A percentile compares a stretch with the other conserved stretches of the same genome.
Conservation (phyloP, 2,888 invertebrate genomes). For the Dione vanillae region DNA sequence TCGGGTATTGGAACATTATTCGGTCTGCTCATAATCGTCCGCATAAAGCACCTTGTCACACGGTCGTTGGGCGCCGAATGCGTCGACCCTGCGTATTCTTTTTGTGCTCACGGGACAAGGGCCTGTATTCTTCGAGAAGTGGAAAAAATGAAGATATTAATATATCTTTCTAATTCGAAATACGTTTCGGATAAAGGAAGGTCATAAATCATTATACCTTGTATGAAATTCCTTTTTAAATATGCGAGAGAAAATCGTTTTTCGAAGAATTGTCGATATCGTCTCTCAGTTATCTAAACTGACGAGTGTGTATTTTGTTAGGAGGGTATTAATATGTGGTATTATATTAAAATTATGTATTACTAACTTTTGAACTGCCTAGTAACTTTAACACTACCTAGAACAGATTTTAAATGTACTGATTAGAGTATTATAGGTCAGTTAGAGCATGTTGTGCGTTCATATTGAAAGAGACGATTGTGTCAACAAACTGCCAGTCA, state of each 20-base stretch:
- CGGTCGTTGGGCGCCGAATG: slow-evolving; percentile 83
- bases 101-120: slow-evolving; percentile 74
- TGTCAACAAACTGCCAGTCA: slow-evolving; percentile 72
- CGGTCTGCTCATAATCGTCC: slow-evolving; percentile 82
- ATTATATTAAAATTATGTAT: background rate
- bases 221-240: slow-evolving; percentile 73
- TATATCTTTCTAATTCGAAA: slow-evolving; percentile 84
- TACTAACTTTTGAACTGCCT: background rate
- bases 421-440: slow-evolving; percentile 56
- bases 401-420: slow-evolving; percentile 53
- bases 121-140: slow-evolving; percentile 80
- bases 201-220: slow-evolving; percentile 79
- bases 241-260: slow-evolving; percentile 71
- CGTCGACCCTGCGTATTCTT: slow-evolving; percentile 77
- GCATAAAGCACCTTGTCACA: slow-evolving; percentile 84
- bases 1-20: slow-evolving; percentile 83
- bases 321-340: background rate
- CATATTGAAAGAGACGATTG: slow-evolving; percentile 54
- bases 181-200: slow-evolving; percentile 81
- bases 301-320: background rate
- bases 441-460: slow-evolving; percentile 61
- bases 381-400: background rate
- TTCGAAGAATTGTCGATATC: slow-evolving; percentile 72
- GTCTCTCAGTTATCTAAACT: slow-evolving; percentile 60
- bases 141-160: slow-evolving; percentile 84